A percentile compares a stretch with the other conserved stretches of the same genome.
phyloP scores from a whole-genome alignment of 2,888 invertebrate species.

The Drosophila mercatorum region DNA sequence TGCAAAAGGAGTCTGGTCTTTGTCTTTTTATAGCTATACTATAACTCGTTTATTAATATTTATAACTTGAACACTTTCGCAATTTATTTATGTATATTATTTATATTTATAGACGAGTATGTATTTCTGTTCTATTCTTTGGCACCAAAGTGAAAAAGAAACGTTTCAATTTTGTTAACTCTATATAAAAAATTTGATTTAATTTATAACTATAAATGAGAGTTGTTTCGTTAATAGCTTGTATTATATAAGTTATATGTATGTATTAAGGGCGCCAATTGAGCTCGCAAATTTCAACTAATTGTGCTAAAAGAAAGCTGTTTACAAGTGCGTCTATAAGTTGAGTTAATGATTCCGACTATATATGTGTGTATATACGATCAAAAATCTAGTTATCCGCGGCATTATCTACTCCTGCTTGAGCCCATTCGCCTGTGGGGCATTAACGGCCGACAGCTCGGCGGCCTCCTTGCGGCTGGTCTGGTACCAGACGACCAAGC shows the following conservation, averaged over 20 bases:
- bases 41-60: conserved; percentile 51
- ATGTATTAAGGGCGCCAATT: conserved; percentile 45
- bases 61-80: conserved; percentile 66
- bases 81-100: conserved; percentile 47
- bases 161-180: conserved; percentile 50
- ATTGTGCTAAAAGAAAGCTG: conserved; percentile 75
- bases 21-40: conserved; percentile 60
- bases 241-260: conserved; percentile 10
- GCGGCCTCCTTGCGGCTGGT: conserved; percentile 87
- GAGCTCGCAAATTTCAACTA: conserved; percentile 19
- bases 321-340: conserved; percentile 61
- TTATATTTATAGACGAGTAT: conserved; percentile 49
- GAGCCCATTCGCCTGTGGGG: conserved; percentile 87
- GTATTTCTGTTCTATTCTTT: conserved; percentile 45
- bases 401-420: conserved; percentile 86
- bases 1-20: conserved; percentile 48
- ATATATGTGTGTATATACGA: not conserved
- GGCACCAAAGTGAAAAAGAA: conserved; percentile 73
- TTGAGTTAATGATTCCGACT: conserved; percentile 49
- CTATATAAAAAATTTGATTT: conserved; percentile 54
- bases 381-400: conserved; percentile 7
- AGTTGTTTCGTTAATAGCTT: conserved; percentile 20
- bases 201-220: conserved; percentile 51
- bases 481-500: conserved; percentile 93
- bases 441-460: conserved; percentile 85